phyloP scores from a whole-genome alignment of 2,797 vertebrate genomes.

The Lithobates sylvaticus region DNA sequence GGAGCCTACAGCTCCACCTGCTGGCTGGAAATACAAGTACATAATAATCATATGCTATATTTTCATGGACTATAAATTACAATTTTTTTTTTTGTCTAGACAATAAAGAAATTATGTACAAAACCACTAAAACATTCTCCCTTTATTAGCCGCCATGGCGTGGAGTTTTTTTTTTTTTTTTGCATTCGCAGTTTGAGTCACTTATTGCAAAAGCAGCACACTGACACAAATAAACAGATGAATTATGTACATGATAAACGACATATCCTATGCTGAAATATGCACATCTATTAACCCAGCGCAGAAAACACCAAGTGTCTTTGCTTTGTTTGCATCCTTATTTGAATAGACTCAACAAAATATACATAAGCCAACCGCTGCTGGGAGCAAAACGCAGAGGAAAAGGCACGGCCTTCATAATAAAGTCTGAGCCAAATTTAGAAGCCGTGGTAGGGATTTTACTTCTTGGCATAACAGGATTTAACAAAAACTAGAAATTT shows the following conservation, averaged over 20 bases:
- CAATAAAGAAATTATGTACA: no score
- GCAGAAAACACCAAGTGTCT: not conserved
- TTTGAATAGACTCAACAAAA: conserved; percentile 1
- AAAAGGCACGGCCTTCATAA: not conserved
- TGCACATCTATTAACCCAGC: conserved; percentile 34
- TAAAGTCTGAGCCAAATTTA: no score
- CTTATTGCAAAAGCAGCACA: not conserved
- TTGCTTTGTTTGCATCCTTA: conserved; percentile 17
- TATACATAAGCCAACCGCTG: conserved; percentile 1
- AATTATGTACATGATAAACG: not conserved
- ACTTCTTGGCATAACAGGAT: no score
- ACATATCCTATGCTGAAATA: conserved; percentile 14
- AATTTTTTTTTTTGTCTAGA: no score
- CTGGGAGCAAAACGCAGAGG: not conserved
- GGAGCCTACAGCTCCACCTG: no score
- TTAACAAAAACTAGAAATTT: no score
- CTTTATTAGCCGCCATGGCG: no score
- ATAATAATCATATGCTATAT: no score
- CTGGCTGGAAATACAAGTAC: no score
- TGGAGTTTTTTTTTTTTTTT: not conserved
- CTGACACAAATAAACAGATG: not conserved
- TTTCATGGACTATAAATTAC: no score
- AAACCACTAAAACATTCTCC: no score
- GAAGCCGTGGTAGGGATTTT: no score
- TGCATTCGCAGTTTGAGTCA: not conserved